A percentile compares a stretch with the other conserved stretches of the same genome.
phyloP scores from a whole-genome alignment of 2,888 invertebrate species.

The Ochlodes sylvanus region DNA sequence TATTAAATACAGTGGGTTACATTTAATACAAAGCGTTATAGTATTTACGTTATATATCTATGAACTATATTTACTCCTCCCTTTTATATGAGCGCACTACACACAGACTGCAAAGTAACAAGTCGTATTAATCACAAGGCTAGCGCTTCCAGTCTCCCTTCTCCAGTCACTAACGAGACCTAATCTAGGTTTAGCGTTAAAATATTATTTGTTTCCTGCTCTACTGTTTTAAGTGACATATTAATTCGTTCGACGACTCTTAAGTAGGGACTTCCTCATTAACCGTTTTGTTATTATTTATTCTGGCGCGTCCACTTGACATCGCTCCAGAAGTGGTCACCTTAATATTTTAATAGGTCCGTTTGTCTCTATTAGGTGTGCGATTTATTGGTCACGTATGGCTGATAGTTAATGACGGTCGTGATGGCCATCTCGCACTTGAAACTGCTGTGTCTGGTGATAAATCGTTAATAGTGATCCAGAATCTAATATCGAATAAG shows the following conservation, averaged over 20 bases:
- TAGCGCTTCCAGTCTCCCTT: slow-evolving; percentile 37
- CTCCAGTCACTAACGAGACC: slow-evolving; percentile 63
- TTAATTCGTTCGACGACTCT: slow-evolving; percentile 69
- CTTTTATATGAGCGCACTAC: slow-evolving; percentile 14
- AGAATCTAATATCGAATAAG: slow-evolving; percentile 33
- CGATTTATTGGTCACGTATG: slow-evolving; percentile 53
- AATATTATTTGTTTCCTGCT: slow-evolving; percentile 76
- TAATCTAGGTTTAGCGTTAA: slow-evolving; percentile 78
- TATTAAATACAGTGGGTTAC: neutral
- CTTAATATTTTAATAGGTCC: slow-evolving; percentile 65
- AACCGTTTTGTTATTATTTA: slow-evolving; percentile 76
- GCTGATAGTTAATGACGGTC: slow-evolving; percentile 41
- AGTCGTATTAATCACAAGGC: slow-evolving; percentile 39
- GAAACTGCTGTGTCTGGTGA: slow-evolving; percentile 33
- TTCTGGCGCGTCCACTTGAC: slow-evolving; percentile 63
- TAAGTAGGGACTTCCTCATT: slow-evolving; percentile 83
- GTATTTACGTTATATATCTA: too few species aligned
- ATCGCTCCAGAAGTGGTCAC: slow-evolving; percentile 52
- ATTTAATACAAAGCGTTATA: neutral
- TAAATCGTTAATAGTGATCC: slow-evolving; percentile 37
- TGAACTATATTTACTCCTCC: neutral
- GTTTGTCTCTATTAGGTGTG: slow-evolving; percentile 65
- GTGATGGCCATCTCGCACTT: slow-evolving; percentile 36
- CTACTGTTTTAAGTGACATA: slow-evolving; percentile 74
- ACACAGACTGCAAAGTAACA: slow-evolving; percentile 31